These are phyloP conservation scores for Porites evermanni DNA, from an alignment of 92 coral and sea anemone species.

Conservation along the genomic window DNA sequence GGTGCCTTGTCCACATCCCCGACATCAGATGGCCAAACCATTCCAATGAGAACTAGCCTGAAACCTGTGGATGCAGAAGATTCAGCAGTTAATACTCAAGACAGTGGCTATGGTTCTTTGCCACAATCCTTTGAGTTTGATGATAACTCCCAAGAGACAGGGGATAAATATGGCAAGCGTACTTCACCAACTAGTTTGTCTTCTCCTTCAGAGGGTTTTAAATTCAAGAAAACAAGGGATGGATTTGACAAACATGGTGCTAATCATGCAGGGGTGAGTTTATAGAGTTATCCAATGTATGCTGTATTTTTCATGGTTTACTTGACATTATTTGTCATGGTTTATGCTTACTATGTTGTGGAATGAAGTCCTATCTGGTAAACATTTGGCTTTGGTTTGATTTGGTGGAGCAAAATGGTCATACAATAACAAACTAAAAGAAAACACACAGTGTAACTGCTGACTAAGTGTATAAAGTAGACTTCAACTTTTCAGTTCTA, in stretches of 20 bases:
- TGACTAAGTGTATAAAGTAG: too few relatives aligned
- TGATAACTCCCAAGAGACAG: conserved; percentile 68
- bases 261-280: conserved; percentile 42
- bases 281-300: neutral
- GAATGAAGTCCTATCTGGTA: too few relatives aligned
- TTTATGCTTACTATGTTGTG: neutral
- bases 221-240: conserved; percentile 80
- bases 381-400: too few relatives aligned
- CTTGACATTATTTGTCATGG: too few relatives aligned
- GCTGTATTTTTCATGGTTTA: too few relatives aligned
- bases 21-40: conserved; percentile 56
- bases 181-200: conserved; percentile 89
- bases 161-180: conserved; percentile 88
- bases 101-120: conserved; percentile 88
- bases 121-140: conserved; percentile 78
- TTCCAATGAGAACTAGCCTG: conserved; percentile 45
- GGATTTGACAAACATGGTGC: conserved; percentile 62
- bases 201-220: conserved; percentile 84
- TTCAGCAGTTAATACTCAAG: conserved; percentile 59
- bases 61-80: conserved; percentile 54
- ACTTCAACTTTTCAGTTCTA: too few relatives aligned
- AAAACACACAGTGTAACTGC: too few relatives aligned
- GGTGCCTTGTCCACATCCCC: conserved; percentile 74
- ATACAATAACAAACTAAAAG: too few relatives aligned
- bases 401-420: too few relatives aligned